phyloP scores from a whole-genome alignment of 2,888 invertebrate species.

The Leptinotarsa juncta region DNA sequence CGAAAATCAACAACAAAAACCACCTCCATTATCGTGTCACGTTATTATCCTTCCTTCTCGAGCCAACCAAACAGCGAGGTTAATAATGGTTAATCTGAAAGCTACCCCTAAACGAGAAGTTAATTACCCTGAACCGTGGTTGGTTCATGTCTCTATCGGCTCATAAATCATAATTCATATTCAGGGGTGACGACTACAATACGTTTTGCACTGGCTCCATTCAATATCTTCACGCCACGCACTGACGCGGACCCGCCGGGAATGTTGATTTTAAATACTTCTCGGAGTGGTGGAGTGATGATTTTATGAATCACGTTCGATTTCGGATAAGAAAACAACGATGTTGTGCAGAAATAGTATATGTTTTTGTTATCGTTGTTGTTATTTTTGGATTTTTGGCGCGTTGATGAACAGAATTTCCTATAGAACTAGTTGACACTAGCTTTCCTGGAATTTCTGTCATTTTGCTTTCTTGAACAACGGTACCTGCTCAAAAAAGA shows the following conservation, averaged over 20 bases:
- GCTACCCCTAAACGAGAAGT: constrained; percentile 60
- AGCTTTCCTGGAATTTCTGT: too few species aligned
- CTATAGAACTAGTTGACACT: too few species aligned
- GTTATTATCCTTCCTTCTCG: constrained; percentile 21
- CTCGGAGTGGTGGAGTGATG: not conserved
- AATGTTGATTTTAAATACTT: constrained; percentile 6
- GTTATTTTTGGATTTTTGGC: too few species aligned
- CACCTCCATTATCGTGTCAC: constrained; percentile 30
- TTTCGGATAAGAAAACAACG: too few species aligned
- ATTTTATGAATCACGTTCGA: not conserved
- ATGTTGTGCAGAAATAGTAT: not conserved
- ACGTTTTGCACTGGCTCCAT: constrained; percentile 49
- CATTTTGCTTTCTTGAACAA: too few species aligned
- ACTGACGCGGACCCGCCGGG: constrained; percentile 49
- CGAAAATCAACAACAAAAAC: constrained; percentile 24
- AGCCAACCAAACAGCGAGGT: constrained; percentile 34
- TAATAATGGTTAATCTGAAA: constrained; percentile 53
- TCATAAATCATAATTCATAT: constrained; percentile 66
- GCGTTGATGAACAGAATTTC: too few species aligned
- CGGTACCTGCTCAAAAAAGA: too few species aligned
- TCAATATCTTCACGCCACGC: constrained; percentile 57
- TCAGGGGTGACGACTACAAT: constrained; percentile 55
- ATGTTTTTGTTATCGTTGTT: too few species aligned
- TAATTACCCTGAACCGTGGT: constrained; percentile 66
- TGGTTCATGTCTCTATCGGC: constrained; percentile 61